These are phyloP conservation scores for Ispidina lecontei DNA, from an alignment of 2,797 vertebrate species.

Conservation along the genomic window DNA sequence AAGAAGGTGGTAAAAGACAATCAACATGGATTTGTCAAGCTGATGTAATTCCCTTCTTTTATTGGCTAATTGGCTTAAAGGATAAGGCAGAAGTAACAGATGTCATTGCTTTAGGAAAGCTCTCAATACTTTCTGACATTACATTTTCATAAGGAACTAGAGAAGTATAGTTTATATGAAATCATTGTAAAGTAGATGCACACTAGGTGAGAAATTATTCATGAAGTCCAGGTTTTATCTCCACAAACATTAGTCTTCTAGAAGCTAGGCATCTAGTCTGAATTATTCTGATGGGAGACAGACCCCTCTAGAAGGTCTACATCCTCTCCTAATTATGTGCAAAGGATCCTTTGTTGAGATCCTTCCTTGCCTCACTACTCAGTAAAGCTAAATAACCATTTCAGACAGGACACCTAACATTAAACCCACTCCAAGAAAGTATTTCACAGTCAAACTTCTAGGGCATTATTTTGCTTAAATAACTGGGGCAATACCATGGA, in stretches of 20 bases:
- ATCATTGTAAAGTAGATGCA: neutral
- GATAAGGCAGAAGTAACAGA: slow-evolving; percentile 34
- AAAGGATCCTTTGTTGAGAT: neutral
- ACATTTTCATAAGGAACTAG: neutral
- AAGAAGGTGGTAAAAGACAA: slow-evolving; percentile 46
- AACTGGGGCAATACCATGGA: neutral
- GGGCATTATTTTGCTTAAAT: neutral
- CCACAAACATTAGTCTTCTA: neutral
- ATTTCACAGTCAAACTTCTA: neutral
- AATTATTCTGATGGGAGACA: neutral
- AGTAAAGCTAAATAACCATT: neutral
- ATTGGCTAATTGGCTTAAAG: slow-evolving; percentile 45
- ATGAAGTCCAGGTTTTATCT: neutral
- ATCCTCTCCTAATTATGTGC: neutral
- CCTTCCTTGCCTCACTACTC: neutral
- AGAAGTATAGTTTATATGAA: neutral
- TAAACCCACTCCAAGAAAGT: neutral
- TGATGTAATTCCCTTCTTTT: slow-evolving; percentile 56
- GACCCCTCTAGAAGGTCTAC: neutral
- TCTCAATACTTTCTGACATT: neutral
- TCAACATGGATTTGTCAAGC: slow-evolving; percentile 57
- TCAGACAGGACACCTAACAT: neutral
- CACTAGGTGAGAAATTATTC: neutral
- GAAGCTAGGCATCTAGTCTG: neutral
- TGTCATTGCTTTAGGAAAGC: slow-evolving; percentile 38